phyloP scores from a whole-genome alignment of 2,113 vertebrate species.

The Chaetorhynchus papuensis region DNA sequence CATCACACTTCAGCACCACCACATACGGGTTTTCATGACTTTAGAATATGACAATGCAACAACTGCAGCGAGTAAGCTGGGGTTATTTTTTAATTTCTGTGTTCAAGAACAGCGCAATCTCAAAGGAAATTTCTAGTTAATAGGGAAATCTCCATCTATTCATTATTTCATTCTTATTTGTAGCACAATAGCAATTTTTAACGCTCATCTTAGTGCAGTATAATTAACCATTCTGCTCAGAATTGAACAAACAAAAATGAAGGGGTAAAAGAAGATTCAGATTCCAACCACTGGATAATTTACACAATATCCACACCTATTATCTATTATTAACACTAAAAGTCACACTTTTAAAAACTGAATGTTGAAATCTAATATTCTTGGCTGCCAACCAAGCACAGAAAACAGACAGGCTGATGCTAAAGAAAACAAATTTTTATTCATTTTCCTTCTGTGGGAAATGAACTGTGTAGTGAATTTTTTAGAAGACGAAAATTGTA shows the following conservation, averaged over 20 bases:
- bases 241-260: background rate
- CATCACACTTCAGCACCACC: background rate
- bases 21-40: background rate
- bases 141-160: background rate
- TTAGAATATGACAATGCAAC: background rate
- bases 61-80: background rate
- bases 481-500: slow-evolving; percentile 49
- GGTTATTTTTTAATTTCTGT: background rate
- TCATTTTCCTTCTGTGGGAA: slow-evolving; percentile 32
- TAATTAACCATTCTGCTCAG: background rate
- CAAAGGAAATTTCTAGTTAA: background rate
- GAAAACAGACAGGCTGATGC: slow-evolving; percentile 7
- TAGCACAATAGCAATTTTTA: background rate
- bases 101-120: background rate
- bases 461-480: slow-evolving; percentile 7
- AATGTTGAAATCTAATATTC: background rate
- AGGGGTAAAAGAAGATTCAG: background rate
- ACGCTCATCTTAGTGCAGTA: background rate
- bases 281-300: background rate
- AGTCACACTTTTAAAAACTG: background rate
- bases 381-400: background rate
- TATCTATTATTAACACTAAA: background rate
- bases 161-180: background rate
- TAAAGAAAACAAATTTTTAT: slow-evolving; percentile 40
- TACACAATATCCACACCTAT: background rate